Base-by-base conservation (phyloP, 2,113 vertebrate genomes). In the Amphiprion percula region DNA sequence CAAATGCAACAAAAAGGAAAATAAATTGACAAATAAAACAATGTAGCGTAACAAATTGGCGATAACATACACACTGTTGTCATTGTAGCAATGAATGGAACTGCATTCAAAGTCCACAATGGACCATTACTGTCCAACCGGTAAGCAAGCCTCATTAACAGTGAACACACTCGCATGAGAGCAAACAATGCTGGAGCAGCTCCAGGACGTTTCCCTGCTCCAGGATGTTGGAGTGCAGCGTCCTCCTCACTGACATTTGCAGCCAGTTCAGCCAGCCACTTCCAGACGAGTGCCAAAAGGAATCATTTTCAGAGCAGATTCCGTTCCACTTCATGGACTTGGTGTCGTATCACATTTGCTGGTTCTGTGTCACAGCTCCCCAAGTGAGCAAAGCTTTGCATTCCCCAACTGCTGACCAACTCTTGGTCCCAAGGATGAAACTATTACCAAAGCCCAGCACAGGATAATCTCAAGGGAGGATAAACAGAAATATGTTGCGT, bases 301-400 rank as follows among this genome's bases (percentile, higher is more conserved):
- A 89, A 87, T 85, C 52, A 66, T 72, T 88, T 82, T 86, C 73
- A 62, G 71, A 79, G 49, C 72, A 75, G 55, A 77, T 73, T 77
- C 61, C 55, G 56, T 75, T 82, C 66, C 77, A 75, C 72, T 84
- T 80, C 72, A 80, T 16, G 37, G 82, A 80, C 54, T 70, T 77
- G 46, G 55, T 60, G 77, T 58, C 76, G 66, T 55, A 60, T 83
- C 82, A 81, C 53, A 85, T 87, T 90, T 74, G 17, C 76, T 81
- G 64, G 73, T 79, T 84, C 33, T 41, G 62, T 55, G 73, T 80
- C 73, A 69, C 68, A 69, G 70, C 74, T 46, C 41, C 67, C 21
- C 15, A 19, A 56, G 26, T 64, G 55, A 79, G 64, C 28, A 56
- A 54, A 69, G 74, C 62, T 72, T 77, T 56, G 37, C 17, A 65